Conservation (phyloP, 2,113 vertebrate genomes). For the Prionailurus viverrinus region DNA sequence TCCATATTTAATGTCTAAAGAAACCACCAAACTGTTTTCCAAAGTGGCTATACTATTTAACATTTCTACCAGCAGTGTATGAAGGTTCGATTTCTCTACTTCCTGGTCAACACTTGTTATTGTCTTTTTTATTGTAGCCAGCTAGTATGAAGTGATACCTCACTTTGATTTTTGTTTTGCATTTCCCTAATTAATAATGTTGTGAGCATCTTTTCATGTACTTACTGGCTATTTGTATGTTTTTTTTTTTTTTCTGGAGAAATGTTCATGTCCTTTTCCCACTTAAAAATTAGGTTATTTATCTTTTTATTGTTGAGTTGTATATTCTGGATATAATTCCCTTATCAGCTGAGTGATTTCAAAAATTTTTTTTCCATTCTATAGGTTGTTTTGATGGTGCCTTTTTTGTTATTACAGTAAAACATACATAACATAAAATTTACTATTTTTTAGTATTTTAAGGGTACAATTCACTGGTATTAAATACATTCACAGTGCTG, state of each 20-base stretch:
- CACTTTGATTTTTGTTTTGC: constrained; percentile 2
- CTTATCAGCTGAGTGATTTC: constrained; percentile 7
- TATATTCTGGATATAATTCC: not conserved
- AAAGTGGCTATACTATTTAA: not conserved
- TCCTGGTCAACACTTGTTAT: not conserved
- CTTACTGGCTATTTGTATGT: not conserved
- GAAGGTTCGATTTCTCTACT: not conserved
- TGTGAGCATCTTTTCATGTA: not conserved
- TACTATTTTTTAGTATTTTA: constrained; percentile 28
- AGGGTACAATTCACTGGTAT: not conserved
- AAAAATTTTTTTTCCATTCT: not conserved
- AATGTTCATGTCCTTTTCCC: not conserved
- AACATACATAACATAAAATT: constrained; percentile 5
- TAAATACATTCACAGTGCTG: not conserved
- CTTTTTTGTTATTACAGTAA: not conserved
- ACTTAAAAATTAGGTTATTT: not conserved
- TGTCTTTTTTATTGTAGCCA: constrained; percentile 22
- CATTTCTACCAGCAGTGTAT: not conserved
- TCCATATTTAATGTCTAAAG: constrained; percentile 33
- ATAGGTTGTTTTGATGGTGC: not conserved
- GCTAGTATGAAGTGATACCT: not conserved
- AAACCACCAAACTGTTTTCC: constrained; percentile 8
- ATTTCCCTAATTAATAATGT: constrained; percentile 1
- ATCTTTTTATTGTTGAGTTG: not conserved
- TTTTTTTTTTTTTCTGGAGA: not conserved